Base-by-base conservation (phyloP, 2,888 invertebrate species). In the Metalampra italica region DNA sequence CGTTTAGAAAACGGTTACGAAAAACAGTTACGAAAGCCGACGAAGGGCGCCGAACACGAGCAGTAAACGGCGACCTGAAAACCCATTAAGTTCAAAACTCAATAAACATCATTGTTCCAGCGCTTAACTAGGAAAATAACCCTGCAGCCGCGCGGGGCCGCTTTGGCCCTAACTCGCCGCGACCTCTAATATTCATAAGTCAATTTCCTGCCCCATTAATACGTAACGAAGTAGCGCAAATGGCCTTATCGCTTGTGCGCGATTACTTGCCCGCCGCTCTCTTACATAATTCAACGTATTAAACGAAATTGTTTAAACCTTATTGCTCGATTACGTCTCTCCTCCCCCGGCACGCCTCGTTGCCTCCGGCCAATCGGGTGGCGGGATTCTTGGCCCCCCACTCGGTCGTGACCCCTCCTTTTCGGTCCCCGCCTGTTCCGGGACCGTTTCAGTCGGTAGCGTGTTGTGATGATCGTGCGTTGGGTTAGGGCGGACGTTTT, bases 241-340 rank as follows among this genome's bases (percentile, higher is more conserved):
- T 89, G 89, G 87, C 86, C 86, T 89, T 89, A 89, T 89, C 89
- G 89, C 86, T 87, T 85, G 87, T 86, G 88, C 89, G 77, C 89
- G 88, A 88, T 89, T 89, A 89, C 88, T 87, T 84, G 86, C 83
- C 71, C 81, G 85, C 87, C 87, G 82, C 82, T 81, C 84, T 85
- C 88, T 89, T 90, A 90, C 90, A 90, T 89, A 90, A 90, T 90
- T 90, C 90, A 90, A 90, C 89, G 89, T 90, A 90, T 90, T 90
- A 90, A 90, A 90, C 90, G 89, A 90, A 90, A 90, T 90, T 90
- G 90, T 90, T 90, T 90, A 90, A 90, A 89, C 90, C 88, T 88
- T 87, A 88, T 89, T 89, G 90, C 88, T 90, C 90, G 85, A 90
- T 90, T 90, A 90, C 88, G 82, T 82, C 79, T 77, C 86, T 75